Base-by-base conservation (phyloP, 2,113 vertebrate genomes). In the Carassius auratus region DNA sequence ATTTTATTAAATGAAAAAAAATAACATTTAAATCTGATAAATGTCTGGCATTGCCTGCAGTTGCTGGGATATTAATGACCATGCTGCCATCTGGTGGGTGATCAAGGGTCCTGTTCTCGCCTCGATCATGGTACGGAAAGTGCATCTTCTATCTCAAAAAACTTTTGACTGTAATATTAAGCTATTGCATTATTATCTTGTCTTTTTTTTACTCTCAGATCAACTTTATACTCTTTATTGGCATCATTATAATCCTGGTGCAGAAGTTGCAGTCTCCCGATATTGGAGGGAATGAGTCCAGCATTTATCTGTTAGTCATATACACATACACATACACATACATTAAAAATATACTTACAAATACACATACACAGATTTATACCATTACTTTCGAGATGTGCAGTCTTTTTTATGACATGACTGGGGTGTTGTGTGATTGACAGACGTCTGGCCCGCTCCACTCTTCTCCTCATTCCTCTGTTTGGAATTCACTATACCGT, bases 401-500 rank as follows among this genome's bases (percentile, higher is more conserved):
- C n/a, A 61, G 38, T 17, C 21, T 55, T 55, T 30, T 55, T 5
- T 55, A 5, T 55, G 52, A 36, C 15, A 19, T 73, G 36, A 59
- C 14, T 19, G 69, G 14, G 45, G 50, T 82, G 30, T 30, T 81
- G 38, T 86, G 7, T 89, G 75, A 66, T 78, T 68, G 38, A 74
- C 85, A 98, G 97, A 92, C 96, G 98, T 61, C 94, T 99, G 91
- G 98, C 98, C 26, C 96, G 98, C 50, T 99, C 98, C 86, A 99
- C 98, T 0, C 95, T 99, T 77, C 95, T 99, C 89, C 96, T 99
- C 90, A 99, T 99, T 90, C 98, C 98, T 0, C 91, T 99, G 59
- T 99, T 99, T 61, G 98, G 98, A 86, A 99, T 99, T 92, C 98
- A 99, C 94, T 99, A 99, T 95, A 99, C 98, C 0, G 96, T 99